phyloP scores from a whole-genome alignment of 1,140 invertebrate species.

The Laupala kohalensis region DNA sequence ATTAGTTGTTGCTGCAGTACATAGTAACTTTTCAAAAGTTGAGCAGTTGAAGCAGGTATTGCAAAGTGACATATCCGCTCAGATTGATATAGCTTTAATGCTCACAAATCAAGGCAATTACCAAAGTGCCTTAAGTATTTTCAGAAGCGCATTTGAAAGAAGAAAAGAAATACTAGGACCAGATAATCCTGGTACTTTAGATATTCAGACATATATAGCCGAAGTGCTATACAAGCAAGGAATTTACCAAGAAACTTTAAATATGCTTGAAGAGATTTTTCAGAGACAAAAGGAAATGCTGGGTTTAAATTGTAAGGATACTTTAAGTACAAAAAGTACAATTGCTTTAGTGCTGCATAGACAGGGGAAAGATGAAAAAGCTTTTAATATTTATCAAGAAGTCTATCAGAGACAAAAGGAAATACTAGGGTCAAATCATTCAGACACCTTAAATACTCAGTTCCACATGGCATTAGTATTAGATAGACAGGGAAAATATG shows the following conservation, averaged over 20 bases:
- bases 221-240: constrained; percentile 3
- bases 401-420: constrained; percentile 16
- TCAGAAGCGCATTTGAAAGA: not conserved
- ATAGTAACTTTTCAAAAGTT: not conserved
- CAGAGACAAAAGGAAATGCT: constrained; percentile 11
- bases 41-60: not conserved
- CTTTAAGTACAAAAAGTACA: constrained; percentile 11
- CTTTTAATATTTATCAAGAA: constrained; percentile 15
- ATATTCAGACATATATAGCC: constrained; percentile 5
- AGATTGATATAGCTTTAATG: not conserved
- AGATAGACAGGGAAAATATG: constrained; percentile 16
- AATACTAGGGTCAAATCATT: constrained; percentile 17
- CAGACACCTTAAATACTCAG: constrained; percentile 17
- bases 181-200: constrained; percentile 9
- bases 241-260: constrained; percentile 13
- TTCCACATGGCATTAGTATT: constrained; percentile 19
- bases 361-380: constrained; percentile 15
- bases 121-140: not conserved
- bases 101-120: not conserved
- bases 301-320: constrained; percentile 14
- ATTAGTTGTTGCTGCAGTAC: not conserved
- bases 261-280: constrained; percentile 7
- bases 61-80: not conserved
- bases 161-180: not conserved
- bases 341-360: constrained; percentile 1